Conservation (phyloP, 2,888 invertebrate genomes). For the Ceramica pisi region DNA sequence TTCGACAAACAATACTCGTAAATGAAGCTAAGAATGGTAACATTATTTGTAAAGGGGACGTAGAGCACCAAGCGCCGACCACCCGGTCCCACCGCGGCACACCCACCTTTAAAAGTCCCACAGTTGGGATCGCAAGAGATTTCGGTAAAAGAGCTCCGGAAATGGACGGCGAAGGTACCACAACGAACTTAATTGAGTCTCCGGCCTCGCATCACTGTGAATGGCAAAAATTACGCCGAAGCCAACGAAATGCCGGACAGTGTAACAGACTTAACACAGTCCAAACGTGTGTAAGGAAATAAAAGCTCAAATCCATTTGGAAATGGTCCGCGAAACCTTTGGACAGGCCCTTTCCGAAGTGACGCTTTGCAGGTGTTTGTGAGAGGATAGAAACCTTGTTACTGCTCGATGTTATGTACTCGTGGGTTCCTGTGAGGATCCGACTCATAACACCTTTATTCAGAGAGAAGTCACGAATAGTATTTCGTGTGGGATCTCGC, state of each 20-base stretch:
- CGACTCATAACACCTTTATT: slow-evolving; percentile 55
- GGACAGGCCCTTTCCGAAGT: slow-evolving; percentile 59
- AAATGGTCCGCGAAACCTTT: slow-evolving; percentile 67
- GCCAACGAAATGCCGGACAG: slow-evolving; percentile 60
- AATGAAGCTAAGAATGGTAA: slow-evolving; percentile 55
- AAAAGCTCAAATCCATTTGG: slow-evolving; percentile 73
- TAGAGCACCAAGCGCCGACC: slow-evolving; percentile 77
- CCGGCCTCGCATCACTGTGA: slow-evolving; percentile 66
- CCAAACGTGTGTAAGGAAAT: slow-evolving; percentile 65
- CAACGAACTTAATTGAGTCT: slow-evolving; percentile 68
- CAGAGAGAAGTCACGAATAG: slow-evolving; percentile 51
- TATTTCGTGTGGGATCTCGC: slow-evolving; percentile 14
- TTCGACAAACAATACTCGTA: slow-evolving; percentile 18
- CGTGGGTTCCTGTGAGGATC: slow-evolving; percentile 30
- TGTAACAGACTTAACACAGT: slow-evolving; percentile 67
- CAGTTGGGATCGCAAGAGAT: slow-evolving; percentile 85
- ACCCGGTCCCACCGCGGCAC: slow-evolving; percentile 80
- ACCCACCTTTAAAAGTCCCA: slow-evolving; percentile 86
- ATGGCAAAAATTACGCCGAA: slow-evolving; percentile 67
- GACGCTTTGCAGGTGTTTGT: slow-evolving; percentile 72
- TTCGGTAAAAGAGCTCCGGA: slow-evolving; percentile 86
- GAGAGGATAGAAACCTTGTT: slow-evolving; percentile 63
- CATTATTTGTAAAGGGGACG: slow-evolving; percentile 81
- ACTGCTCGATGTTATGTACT: slow-evolving; percentile 48
- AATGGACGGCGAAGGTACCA: slow-evolving; percentile 83